Base-by-base conservation (phyloP, 2,113 vertebrate genomes). In the Macaca nemestrina region DNA sequence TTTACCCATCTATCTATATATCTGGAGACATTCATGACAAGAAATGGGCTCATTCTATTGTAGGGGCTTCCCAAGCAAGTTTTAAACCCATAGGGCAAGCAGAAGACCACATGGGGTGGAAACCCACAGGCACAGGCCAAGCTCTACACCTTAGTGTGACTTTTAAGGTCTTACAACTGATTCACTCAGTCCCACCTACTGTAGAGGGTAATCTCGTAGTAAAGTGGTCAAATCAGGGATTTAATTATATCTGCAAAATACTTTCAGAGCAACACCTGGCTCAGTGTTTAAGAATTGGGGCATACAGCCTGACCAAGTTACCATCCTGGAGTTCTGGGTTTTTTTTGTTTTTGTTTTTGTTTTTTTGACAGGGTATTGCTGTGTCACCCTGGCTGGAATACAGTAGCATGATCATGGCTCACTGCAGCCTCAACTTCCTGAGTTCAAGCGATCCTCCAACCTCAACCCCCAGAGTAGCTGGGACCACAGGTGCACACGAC, bases 61-160 rank as follows among this genome's bases (percentile, higher is more conserved):
- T 22, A 48, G n/a, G 23, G 7, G 25, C 64, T 25, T 68, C 14
- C 50, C 14, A 45, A 22, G 3, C 22, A 32, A 13, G n/a, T 55
- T 11, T 30, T 55, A 48, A 17, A 8, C 13, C 75, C 35, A 25
- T 5, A 79, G n/a, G n/a, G 4, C 4, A 17, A 25, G n/a, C 14
- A 4, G 78, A 4, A 55, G 6, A 25, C 3, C 4, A 23, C 0
- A 12, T 0, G 0, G 20, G 61, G 27, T 17, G 12, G 50, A 35
- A 27, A 5, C 10, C 5, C 27, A 3, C 0, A 3, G 35, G 8
- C 45, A 8, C 18, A 4, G 48, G 64, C 25, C 48, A 10, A 11
- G 11, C 61, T 43, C 45, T 25, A 20, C 27, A 23, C 25, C 17
- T 32, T 17, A 14, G 10, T 6, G 5, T 14, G 5, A 40, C 55